Base-by-base conservation (phyloP, 2,113 vertebrate genomes). In the Mormyrus iriodes region DNA sequence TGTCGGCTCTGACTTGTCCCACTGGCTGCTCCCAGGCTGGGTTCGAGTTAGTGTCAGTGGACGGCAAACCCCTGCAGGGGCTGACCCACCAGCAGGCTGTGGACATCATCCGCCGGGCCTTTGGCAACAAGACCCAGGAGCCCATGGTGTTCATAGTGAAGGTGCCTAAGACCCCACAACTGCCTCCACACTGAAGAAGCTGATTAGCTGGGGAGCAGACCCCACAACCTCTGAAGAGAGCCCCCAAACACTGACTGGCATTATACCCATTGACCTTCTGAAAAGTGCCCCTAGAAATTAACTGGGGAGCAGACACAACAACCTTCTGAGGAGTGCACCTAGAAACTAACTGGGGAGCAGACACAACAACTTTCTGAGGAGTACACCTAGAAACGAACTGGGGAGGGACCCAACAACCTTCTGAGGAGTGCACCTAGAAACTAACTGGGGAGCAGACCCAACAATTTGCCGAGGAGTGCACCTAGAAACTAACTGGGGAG, bases 71-170 rank as follows among this genome's bases (percentile, higher is more conserved):
- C 90, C 94, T 99, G 90, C 96, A 98, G 93, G 96, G 96, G 0
- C 97, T 97, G 90, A 98, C 97, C 2, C 98, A 99, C 92, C 97
- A 97, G 92, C 96, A 97, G 2, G 98, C 98, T 0, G 98, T 99
- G 92, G 97, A 98, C 35, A 94, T 95, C 90, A 99, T 99, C 92
- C 97, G 98, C 79, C 94, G 95, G 89, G 96, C 97, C 3, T 99
- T 98, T 92, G 96, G 97, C 89, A 98, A 98, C 95, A 99, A 98
- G 94, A 95, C 95, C 92, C 97, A 95, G 95, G 97, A 99, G 89
- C 96, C 97, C 49, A 99, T 99, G 98, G 95, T 98, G 93, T 95
- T 99, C 44, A 96, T 98, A 92, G 96, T 99, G 93, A 98, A 98
- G 94, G 95, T 97, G 90, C 96, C 96, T 0, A 94, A 92, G 90